These are phyloP conservation scores for Cyprinodon diabolis DNA, from an alignment of 2,797 vertebrate species.

Conservation along the genomic window DNA sequence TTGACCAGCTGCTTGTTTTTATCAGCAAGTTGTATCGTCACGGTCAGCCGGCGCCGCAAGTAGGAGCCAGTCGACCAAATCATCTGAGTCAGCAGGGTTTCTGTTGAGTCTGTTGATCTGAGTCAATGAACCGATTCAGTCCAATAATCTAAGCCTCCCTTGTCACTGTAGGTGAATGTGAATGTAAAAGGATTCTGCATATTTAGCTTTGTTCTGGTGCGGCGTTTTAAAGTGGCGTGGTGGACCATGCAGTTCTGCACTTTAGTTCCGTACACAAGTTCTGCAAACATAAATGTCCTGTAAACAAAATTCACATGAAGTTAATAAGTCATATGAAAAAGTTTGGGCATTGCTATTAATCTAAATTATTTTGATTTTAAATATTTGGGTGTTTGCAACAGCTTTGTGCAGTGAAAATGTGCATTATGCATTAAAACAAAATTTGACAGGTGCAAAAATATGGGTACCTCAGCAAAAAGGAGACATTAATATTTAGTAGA, in stretches of 20 bases:
- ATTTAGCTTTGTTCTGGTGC: not conserved
- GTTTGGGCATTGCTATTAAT: too few relatives aligned
- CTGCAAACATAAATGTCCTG: too few relatives aligned
- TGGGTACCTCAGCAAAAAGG: too few relatives aligned
- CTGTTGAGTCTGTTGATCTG: not conserved
- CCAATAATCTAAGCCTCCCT: not conserved
- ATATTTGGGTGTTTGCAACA: too few relatives aligned
- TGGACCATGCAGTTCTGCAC: not conserved
- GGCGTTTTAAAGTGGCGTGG: not conserved
- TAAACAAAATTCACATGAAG: too few relatives aligned
- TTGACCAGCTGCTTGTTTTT: not conserved
- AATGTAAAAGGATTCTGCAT: not conserved
- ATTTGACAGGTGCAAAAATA: too few relatives aligned
- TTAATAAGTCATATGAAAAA: too few relatives aligned
- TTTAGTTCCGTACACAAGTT: not conserved
- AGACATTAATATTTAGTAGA: too few relatives aligned
- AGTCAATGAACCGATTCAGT: not conserved
- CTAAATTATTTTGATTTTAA: too few relatives aligned
- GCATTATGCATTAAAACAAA: too few relatives aligned
- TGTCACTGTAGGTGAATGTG: not conserved
- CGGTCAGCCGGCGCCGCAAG: not conserved
- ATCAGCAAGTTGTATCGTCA: not conserved
- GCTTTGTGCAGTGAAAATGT: too few relatives aligned
- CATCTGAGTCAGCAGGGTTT: constrained; percentile 3
- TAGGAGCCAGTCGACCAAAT: not conserved